A percentile compares a stretch with the other conserved stretches of the same genome.
phyloP scores from a whole-genome alignment of 2,113 vertebrate genomes.

The Camelus bactrianus region DNA sequence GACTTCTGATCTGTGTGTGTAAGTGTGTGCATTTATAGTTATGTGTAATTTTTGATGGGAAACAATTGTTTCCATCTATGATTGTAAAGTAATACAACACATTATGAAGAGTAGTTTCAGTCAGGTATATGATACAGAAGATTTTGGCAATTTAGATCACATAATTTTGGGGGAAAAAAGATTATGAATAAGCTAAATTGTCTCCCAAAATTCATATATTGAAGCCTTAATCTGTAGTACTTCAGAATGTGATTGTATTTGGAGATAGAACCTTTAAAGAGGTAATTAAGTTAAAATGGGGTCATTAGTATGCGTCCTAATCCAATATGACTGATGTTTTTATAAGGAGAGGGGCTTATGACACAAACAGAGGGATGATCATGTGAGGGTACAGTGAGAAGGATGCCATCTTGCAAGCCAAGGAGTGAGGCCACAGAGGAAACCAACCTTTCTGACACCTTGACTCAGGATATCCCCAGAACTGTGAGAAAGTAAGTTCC shows the following conservation, averaged over 20 bases:
- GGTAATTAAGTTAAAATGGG: not conserved
- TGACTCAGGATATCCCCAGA: not conserved
- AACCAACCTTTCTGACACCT: not conserved
- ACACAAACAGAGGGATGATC: not conserved
- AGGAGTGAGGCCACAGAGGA: not conserved
- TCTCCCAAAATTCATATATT: not conserved
- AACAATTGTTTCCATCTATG: not conserved
- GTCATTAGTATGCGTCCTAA: not conserved
- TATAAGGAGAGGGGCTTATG: not conserved
- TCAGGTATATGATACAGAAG: not conserved
- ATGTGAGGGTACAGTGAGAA: not conserved
- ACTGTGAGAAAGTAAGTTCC: not conserved
- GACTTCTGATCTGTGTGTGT: not conserved
- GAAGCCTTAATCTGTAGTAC: not conserved
- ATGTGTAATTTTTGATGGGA: constrained; percentile 2
- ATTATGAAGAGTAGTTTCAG: not conserved
- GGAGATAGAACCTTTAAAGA: not conserved
- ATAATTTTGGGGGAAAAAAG: not conserved
- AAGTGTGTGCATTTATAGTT: not conserved
- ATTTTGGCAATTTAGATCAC: not conserved
- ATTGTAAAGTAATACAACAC: not conserved
- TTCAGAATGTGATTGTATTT: not conserved
- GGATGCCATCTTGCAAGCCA: not conserved
- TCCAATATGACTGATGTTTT: not conserved
- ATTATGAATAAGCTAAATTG: not conserved